These are phyloP conservation scores for Gryon sp. DNA, from an alignment of 1,140 invertebrate genomes.

Conservation along the genomic window DNA sequence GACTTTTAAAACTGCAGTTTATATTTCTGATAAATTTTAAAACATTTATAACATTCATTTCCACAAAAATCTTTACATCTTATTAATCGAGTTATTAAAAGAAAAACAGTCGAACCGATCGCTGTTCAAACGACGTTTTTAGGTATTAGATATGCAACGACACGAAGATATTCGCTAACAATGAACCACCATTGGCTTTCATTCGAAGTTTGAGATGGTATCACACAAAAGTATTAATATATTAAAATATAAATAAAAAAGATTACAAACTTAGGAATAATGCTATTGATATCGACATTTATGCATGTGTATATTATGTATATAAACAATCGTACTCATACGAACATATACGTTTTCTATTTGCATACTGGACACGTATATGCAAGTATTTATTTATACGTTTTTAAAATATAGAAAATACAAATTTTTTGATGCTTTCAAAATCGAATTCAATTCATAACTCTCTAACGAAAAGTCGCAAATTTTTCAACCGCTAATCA, in stretches of 20 bases:
- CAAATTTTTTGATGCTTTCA: slow-evolving; percentile 20
- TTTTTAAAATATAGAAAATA: slow-evolving; percentile 47
- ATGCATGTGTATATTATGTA: slow-evolving; percentile 60
- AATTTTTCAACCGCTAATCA: slow-evolving; percentile 37
- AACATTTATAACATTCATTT: slow-evolving; percentile 27
- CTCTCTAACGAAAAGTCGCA: not conserved
- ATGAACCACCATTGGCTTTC: slow-evolving; percentile 4
- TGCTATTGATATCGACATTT: slow-evolving; percentile 48
- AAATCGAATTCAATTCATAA: not conserved
- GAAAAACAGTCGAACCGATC: slow-evolving; percentile 67
- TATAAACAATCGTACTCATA: slow-evolving; percentile 45
- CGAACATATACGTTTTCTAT: slow-evolving; percentile 26
- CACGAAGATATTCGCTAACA: slow-evolving; percentile 13
- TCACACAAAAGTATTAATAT: slow-evolving; percentile 46
- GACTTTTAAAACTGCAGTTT: slow-evolving; percentile 16
- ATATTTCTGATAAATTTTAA: slow-evolving; percentile 6
- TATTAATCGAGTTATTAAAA: slow-evolving; percentile 36
- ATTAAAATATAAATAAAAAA: slow-evolving; percentile 39
- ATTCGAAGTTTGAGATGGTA: slow-evolving; percentile 5
- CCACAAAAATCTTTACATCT: not conserved
- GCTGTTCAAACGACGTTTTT: slow-evolving; percentile 72
- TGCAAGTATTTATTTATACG: slow-evolving; percentile 64
- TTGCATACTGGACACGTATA: slow-evolving; percentile 33
- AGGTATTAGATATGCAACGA: slow-evolving; percentile 66
- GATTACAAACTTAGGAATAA: slow-evolving; percentile 41